Conservation (phyloP, 2,888 invertebrate genomes). For the Drosophila sordidula region DNA sequence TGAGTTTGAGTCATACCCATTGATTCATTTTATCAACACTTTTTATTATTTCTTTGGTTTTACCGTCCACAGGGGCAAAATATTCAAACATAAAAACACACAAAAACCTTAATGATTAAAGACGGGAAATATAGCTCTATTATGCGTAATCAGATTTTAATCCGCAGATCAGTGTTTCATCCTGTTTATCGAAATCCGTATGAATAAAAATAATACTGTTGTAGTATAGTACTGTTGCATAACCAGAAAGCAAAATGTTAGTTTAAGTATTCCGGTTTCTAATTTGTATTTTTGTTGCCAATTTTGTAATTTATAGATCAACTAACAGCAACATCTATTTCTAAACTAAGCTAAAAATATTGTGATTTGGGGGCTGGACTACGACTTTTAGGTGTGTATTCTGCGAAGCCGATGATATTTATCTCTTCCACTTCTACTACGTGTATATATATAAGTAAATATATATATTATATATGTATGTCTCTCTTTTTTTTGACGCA, state of each 20-base stretch:
- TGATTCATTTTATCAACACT: no score
- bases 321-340: not conserved
- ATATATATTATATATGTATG: not conserved
- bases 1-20: no score
- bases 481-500: constrained; percentile 5
- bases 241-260: not conserved
- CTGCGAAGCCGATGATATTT: not conserved
- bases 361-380: constrained; percentile 10
- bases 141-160: not conserved
- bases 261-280: constrained; percentile 13
- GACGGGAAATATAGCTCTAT: no score
- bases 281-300: not conserved
- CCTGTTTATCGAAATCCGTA: no score
- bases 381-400: not conserved
- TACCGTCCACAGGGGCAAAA: no score
- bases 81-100: no score
- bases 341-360: not conserved
- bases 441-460: not conserved
- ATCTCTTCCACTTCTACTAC: not conserved
- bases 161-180: not conserved
- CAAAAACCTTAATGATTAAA: not conserved
- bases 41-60: no score
- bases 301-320: constrained; percentile 2
- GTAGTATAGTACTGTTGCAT: not conserved
- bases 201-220: no score